phyloP scores from a whole-genome alignment of 30 jellyfish, hydroid and myxozoan genomes.

The Mastigias papua region DNA sequence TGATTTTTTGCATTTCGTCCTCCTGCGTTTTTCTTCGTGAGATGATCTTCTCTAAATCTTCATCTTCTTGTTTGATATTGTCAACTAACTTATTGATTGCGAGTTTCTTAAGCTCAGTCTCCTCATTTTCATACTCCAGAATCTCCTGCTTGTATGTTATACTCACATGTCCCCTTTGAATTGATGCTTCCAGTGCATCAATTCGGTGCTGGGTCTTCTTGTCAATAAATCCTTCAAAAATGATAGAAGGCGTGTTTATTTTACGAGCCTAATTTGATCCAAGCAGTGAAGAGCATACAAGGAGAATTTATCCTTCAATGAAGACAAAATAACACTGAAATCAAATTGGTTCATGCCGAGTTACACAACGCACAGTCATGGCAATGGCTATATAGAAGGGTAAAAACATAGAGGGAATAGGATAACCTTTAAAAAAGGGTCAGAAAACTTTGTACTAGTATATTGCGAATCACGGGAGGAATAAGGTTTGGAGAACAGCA shows the following conservation, averaged over 20 bases:
- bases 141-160: constrained; percentile 40
- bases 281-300: too few relatives aligned
- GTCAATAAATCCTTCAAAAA: constrained; percentile 1
- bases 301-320: too few relatives aligned
- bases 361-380: too few relatives aligned
- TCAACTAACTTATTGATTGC: constrained; percentile 13
- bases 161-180: constrained; percentile 32
- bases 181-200: constrained; percentile 50
- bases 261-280: too few relatives aligned
- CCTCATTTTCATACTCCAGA: constrained; percentile 50
- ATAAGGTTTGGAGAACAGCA: too few relatives aligned
- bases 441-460: too few relatives aligned
- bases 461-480: too few relatives aligned
- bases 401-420: too few relatives aligned
- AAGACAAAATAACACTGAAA: too few relatives aligned
- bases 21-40: constrained; percentile 9
- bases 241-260: background rate
- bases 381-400: too few relatives aligned
- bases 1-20: constrained; percentile 6
- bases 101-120: constrained; percentile 14
- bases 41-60: background rate
- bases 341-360: too few relatives aligned
- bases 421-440: too few relatives aligned
- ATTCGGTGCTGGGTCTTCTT: constrained; percentile 32
- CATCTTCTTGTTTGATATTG: constrained; percentile 31